Evolutionary conservation across 2,888 invertebrate genomes (phyloP).

Genomic region (Ophion ellenae): DNA sequence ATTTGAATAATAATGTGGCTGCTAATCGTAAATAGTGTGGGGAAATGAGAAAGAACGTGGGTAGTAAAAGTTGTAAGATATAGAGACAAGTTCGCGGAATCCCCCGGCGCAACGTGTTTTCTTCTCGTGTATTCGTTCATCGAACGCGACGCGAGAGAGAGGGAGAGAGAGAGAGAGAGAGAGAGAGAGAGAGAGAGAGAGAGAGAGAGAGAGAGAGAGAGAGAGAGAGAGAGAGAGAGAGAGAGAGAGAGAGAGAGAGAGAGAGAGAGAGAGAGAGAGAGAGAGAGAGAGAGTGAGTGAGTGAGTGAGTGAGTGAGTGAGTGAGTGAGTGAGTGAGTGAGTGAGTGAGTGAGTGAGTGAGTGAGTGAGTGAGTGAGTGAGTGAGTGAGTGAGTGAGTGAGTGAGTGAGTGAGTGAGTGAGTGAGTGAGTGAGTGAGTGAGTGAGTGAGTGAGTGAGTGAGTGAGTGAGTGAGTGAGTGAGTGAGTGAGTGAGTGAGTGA

Average conservation of each 20-base stretch:
- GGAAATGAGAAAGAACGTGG: slow-evolving; percentile 26
- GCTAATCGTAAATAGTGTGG: neutral
- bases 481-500: neutral
- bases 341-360: neutral
- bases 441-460: neutral
- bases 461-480: slow-evolving; percentile 1
- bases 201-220: neutral
- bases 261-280: slow-evolving; percentile 6
- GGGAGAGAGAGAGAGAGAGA: slow-evolving; percentile 1
- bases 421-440: neutral
- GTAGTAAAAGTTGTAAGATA: slow-evolving; percentile 9
- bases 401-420: neutral
- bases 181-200: slow-evolving; percentile 10
- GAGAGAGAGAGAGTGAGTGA: neutral
- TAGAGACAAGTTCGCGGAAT: slow-evolving; percentile 27
- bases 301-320: no score
- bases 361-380: neutral
- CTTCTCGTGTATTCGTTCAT: slow-evolving; percentile 15
- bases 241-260: neutral
- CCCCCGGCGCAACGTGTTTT: slow-evolving; percentile 15
- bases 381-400: slow-evolving; percentile 1
- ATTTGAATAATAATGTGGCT: neutral
- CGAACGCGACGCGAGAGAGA: neutral
- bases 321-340: no score
- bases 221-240: slow-evolving; percentile 14